phyloP scores from a whole-genome alignment of 2,888 invertebrate genomes.

The Nemapogon koenigi region DNA sequence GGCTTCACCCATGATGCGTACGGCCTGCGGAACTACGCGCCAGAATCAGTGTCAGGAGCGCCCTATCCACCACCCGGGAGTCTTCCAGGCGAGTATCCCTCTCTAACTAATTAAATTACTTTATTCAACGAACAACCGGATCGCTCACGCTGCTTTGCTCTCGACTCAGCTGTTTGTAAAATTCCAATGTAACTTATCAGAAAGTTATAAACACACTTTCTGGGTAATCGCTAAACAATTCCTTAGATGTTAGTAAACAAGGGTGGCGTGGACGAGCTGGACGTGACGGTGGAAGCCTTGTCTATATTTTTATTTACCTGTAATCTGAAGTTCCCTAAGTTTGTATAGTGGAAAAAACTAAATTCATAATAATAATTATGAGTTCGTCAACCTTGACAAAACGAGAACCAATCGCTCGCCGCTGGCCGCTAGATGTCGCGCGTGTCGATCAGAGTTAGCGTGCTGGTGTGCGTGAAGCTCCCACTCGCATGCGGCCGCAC shows the following conservation, averaged over 20 bases:
- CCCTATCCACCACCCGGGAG: constrained; percentile 83
- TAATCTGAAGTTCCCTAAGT: no score
- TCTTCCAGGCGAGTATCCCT: constrained; percentile 58
- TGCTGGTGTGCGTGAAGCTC: constrained; percentile 18
- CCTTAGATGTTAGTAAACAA: no score
- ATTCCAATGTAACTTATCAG: no score
- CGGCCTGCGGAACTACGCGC: constrained; percentile 76
- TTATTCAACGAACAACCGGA: no score
- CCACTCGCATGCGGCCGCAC: constrained; percentile 17
- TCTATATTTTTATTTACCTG: no score
- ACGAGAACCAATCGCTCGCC: constrained; percentile 16
- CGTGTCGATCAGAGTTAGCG: constrained; percentile 1
- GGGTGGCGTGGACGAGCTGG: no score
- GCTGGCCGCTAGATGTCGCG: constrained; percentile 48
- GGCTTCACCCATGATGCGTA: constrained; percentile 79
- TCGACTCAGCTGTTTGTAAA: constrained; percentile 2
- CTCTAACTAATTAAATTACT: no score
- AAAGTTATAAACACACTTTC: no score
- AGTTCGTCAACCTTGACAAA: constrained; percentile 55
- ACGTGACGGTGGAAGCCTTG: no score
- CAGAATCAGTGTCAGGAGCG: constrained; percentile 75
- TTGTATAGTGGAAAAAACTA: no score
- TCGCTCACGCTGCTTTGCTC: no score
- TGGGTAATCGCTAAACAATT: no score
- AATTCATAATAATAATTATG: constrained; percentile 40